A percentile compares a stretch with the other conserved stretches of the same genome.
Evolutionary conservation across 2,888 invertebrate genomes (phyloP).

Genomic region (Euplagia quadripunctaria): DNA sequence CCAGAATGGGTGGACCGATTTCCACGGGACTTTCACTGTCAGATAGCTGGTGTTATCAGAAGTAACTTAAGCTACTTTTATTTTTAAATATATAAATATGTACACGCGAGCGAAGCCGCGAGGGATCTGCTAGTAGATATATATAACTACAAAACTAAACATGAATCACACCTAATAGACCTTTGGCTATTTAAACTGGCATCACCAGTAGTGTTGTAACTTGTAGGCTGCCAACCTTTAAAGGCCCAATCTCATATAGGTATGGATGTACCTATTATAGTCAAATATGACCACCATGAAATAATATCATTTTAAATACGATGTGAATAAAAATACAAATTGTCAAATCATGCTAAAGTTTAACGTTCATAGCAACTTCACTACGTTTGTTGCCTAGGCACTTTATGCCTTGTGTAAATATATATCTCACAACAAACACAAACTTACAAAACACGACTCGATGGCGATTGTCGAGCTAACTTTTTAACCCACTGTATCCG

Average conservation of each 20-base stretch:
- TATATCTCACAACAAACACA: neutral
- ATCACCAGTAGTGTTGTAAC: neutral
- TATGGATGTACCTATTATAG: neutral
- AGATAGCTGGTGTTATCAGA: too few species aligned
- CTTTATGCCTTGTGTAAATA: neutral
- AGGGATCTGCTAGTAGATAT: too few species aligned
- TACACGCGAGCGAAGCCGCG: too few species aligned
- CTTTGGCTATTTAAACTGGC: neutral
- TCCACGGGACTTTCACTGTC: too few species aligned
- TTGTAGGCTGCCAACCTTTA: neutral
- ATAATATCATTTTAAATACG: neutral
- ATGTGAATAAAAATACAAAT: neutral
- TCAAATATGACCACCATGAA: neutral
- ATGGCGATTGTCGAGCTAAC: neutral
- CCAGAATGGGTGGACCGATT: too few species aligned
- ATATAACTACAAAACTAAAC: neutral
- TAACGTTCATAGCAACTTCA: neutral
- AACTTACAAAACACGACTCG: neutral
- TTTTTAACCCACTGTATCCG: neutral
- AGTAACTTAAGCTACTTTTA: too few species aligned
- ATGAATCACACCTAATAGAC: neutral
- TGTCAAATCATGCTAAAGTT: neutral
- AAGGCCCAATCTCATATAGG: neutral
- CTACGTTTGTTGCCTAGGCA: too few species aligned
- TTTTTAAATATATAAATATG: too few species aligned